These are phyloP conservation scores for Eudyptes chrysolophus DNA, from an alignment of 2,113 vertebrate genomes.

Conservation along the genomic window DNA sequence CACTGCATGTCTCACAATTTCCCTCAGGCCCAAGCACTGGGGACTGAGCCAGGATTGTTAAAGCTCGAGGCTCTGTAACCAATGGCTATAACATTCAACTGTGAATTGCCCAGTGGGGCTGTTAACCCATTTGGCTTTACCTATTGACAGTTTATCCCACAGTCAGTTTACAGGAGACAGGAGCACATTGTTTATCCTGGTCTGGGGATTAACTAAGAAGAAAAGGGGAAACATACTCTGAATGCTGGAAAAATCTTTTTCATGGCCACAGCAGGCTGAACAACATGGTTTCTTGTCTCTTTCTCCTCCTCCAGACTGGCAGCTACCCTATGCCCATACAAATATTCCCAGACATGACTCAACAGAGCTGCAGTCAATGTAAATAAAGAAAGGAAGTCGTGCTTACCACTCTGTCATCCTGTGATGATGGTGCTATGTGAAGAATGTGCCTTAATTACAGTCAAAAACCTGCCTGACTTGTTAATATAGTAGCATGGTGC, in stretches of 20 bases:
- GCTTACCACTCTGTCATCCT: background rate
- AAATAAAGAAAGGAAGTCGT: background rate
- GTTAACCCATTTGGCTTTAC: background rate
- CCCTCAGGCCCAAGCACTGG: background rate
- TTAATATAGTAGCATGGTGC: background rate
- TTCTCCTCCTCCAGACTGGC: background rate
- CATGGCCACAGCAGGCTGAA: background rate
- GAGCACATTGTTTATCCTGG: background rate
- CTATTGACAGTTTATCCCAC: background rate
- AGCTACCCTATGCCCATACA: background rate
- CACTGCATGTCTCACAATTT: background rate
- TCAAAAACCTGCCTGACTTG: background rate
- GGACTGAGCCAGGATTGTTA: background rate
- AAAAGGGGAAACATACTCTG: background rate
- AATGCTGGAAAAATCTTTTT: background rate
- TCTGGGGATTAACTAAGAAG: background rate
- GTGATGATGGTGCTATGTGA: background rate
- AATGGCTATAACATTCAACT: background rate
- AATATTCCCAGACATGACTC: conserved; percentile 33
- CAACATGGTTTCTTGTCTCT: background rate
- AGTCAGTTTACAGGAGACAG: background rate
- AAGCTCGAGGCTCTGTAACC: background rate
- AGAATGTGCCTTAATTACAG: background rate
- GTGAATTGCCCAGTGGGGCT: background rate
- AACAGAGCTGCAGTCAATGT: conserved; percentile 1